Base-by-base conservation (phyloP, 2,797 vertebrate genomes). In the Macropodus opercularis region DNA sequence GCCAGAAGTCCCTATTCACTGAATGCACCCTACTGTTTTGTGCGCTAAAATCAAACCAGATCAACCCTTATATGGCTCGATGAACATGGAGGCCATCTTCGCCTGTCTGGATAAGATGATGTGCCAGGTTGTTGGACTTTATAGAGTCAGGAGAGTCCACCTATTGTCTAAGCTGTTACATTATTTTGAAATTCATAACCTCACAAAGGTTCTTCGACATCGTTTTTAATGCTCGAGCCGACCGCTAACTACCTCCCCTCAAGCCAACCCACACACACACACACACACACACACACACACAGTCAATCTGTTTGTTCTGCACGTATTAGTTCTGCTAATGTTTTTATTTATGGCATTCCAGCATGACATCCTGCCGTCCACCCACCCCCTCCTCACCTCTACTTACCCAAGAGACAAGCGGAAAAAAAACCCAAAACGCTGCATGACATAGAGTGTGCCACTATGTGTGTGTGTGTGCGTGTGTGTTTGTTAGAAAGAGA, bases 301-400 rank as follows among this genome's bases (percentile, higher is more conserved):
- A 13, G 49, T 42, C 77, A 43, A 54, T 56, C 61, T 79, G 79
- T 90, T 90, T 90, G 86, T 89, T 90, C 85, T 85, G 85, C 82
- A 83, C 70, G 69, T 86, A 85, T 87, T 90, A 80, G 80, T 84
- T 86, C 77, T 31, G 35, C 79, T 89, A 88, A 91, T 91, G 87
- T 88, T 89, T 91, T 92, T 91, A 90, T 91, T 90, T 90, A 90
- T 88, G 79, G 79, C 73, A 66, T 87, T 86, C 80, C 74, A 75
- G 78, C 82, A 82, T 89, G 80, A 85, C 84, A 81, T 85, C 67
- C 75, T 63, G 68, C 79, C 80, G 80, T 74, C 70, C 64, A 22
- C 41, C 76, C 77, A 42, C 80, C 74, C 69, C 52, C 70, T 61
- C 77, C 49, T 62, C 74, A 70, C 78, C 79, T 71, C 77, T 64